These are phyloP conservation scores for Leptobrachium ailaonicum DNA, from an alignment of 2,113 vertebrate genomes.

Conservation along the genomic window DNA sequence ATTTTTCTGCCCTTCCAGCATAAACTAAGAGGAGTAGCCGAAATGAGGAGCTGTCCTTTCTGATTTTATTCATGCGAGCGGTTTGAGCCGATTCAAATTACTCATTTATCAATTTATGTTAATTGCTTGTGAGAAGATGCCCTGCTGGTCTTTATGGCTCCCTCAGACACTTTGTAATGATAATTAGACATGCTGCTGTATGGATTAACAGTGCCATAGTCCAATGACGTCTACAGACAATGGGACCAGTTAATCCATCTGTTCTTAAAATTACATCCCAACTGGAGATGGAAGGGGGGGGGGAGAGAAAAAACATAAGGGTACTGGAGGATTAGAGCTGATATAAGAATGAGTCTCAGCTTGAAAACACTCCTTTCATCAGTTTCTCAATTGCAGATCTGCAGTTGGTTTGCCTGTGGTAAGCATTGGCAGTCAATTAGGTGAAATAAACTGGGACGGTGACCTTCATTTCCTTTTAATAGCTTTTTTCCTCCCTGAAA, in stretches of 20 bases:
- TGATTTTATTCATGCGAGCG: conserved; percentile 76
- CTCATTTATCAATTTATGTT: conserved; percentile 89
- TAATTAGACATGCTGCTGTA: conserved; percentile 86
- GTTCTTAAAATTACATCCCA: conserved; percentile 83
- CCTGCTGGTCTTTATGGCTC: conserved; percentile 82
- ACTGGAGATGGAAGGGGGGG: conserved; percentile 75
- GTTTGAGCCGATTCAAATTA: conserved; percentile 78
- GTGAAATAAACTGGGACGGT: conserved; percentile 95
- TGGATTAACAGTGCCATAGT: conserved; percentile 78
- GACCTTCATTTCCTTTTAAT: conserved; percentile 94
- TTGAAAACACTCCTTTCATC: conserved; percentile 81
- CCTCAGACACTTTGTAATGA: conserved; percentile 85
- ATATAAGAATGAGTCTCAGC: conserved; percentile 77
- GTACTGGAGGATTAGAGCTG: conserved; percentile 69
- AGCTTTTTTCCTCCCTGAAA: conserved; percentile 81
- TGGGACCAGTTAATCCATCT: conserved; percentile 86
- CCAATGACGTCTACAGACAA: conserved; percentile 75
- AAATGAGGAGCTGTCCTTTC: conserved; percentile 67
- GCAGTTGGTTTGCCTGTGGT: conserved; percentile 73
- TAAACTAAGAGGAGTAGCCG: conserved; percentile 61
- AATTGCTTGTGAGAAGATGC: conserved; percentile 89
- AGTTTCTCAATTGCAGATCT: conserved; percentile 79
- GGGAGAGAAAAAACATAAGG: conserved; percentile 62
- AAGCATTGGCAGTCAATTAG: conserved; percentile 93
- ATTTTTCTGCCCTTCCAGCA: conserved; percentile 62